Base-by-base conservation (phyloP, 2,797 vertebrate species). In the Huso huso region DNA sequence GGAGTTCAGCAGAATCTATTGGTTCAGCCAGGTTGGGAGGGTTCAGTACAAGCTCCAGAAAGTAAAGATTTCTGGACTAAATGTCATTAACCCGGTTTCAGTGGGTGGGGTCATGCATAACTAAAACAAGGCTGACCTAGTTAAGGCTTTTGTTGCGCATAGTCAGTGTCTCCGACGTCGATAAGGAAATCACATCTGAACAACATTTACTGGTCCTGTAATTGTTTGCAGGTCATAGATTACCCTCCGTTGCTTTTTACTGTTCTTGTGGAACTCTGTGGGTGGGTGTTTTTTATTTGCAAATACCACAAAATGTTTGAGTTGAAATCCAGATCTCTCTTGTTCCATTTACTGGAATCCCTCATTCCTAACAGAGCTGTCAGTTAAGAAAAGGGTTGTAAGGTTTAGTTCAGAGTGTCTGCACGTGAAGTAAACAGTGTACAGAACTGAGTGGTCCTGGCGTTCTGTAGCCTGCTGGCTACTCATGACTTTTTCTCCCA, bases 141-240 rank as follows among this genome's bases (percentile, higher is more conserved):
- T n/a, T 58, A 12, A 58, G 13, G 55, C 23, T 37, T 37, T 37
- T 37, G 23, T 37, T 37, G 23, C 23, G 23, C 4, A 4, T 4
- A 62, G 13, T 10, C 18, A 49, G 12, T 4, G 12, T 23, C 23
- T 49, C 10, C 1, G 11, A 18, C 60, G 15, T 48, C 51, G 23
- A n/a, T 23, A 15, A 7, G n/a, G 7, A 10, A 51, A 15, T n/a
- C 18, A 18, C 61, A 64, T 70, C 62, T 71, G 62, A 3, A 11
- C 18, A 55, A 13, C n/a, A 15, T 67, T 64, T 64, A 67, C 51
- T 15, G 13, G 49, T 48, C 6, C 49, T 51, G 62, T 69, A 67
- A 72, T 70, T 69, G 65, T 69, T 70, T 49, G 67, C 62, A 62
- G 51, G 58, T 65, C 62, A 48, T 15, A 49, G 18, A 62, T 61